Conservation (phyloP, 2,113 vertebrate genomes). For the Oryzias javanicus region DNA sequence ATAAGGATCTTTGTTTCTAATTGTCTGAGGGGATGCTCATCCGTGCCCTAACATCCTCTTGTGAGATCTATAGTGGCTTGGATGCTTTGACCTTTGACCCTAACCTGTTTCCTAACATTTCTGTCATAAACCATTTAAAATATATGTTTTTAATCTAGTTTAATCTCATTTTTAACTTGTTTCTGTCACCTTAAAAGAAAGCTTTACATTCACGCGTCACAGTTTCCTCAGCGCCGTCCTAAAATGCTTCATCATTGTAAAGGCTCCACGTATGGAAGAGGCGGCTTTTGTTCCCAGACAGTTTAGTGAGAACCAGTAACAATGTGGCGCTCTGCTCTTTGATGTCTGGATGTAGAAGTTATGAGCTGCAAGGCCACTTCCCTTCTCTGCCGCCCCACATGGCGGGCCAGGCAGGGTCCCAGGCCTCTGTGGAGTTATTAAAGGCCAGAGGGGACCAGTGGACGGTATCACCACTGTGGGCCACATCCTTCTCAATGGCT, state of each 20-base stretch:
- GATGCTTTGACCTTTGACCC: too few species aligned
- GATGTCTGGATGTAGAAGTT: slow-evolving; percentile 61
- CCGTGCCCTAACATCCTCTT: too few species aligned
- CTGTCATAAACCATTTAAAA: too few species aligned
- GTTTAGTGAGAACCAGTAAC: slow-evolving; percentile 43
- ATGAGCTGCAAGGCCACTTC: slow-evolving; percentile 68
- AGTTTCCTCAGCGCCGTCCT: neutral
- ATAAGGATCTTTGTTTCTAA: too few species aligned
- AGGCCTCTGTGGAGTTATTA: slow-evolving; percentile 67
- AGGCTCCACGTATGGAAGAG: slow-evolving; percentile 1
- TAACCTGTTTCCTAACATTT: too few species aligned
- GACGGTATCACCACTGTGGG: slow-evolving; percentile 48
- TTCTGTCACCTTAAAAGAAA: neutral
- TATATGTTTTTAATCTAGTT: too few species aligned
- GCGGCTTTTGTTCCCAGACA: slow-evolving; percentile 45
- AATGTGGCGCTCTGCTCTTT: slow-evolving; percentile 50
- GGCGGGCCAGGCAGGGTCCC: slow-evolving; percentile 47
- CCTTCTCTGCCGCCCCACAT: slow-evolving; percentile 61
- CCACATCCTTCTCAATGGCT: slow-evolving; percentile 56
- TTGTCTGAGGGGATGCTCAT: too few species aligned
- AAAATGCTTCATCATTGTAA: neutral
- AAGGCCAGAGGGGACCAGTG: slow-evolving; percentile 57
- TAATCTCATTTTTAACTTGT: too few species aligned
- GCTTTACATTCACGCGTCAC: neutral
- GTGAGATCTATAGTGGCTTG: too few species aligned